Base-by-base conservation (phyloP, 2,113 vertebrate genomes). In the Hippolais icterina region DNA sequence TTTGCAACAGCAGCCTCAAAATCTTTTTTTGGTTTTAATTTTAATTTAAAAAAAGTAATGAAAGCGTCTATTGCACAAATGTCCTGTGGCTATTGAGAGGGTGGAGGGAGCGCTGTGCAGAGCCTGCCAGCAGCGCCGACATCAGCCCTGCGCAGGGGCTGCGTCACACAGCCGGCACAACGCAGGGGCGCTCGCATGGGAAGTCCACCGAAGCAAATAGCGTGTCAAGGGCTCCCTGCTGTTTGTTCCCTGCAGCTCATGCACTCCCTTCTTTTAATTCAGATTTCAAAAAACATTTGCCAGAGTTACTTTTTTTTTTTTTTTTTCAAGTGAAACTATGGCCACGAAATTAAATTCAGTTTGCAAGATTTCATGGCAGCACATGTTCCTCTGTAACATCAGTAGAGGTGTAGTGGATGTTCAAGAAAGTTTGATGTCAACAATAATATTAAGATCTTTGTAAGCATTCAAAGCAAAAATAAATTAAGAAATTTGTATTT, bases 321-420 rank as follows among this genome's bases (percentile, higher is more conserved):
- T 60, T 42, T 27, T 16, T 11, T 28, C 19, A 4, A 24, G 59
- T n/a, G 83, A 17, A 87, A 86, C 59, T 63, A 18, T 3, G 11
- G 1, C 14, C 35, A 15, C 1, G 0, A 54, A 42, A 21, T 77
- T 82, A 66, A 85, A 86, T 77, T 64, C 35, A 47, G 5, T 22
- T 80, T 77, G 39, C 39, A 56, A 23, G 12, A 31, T 66, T 81
- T 28, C 25, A 0, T 0, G 29, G 47, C 14, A 74, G 28, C 0
- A 0, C 3, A 0, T 9, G 9, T 54, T 79, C 31, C 25, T 70
- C n/a, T 68, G 3, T 42, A 50, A 27, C 1, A 1, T 16, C 12
- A 54, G 24, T 19, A n/a, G 52, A 74, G 33, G 28, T 44, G 7
- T 25, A 59, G 7, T 2, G 1, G 28, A 72, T 57, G 49, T 46